phyloP scores from a whole-genome alignment of 2,113 vertebrate genomes.

The Oryzias melastigma region DNA sequence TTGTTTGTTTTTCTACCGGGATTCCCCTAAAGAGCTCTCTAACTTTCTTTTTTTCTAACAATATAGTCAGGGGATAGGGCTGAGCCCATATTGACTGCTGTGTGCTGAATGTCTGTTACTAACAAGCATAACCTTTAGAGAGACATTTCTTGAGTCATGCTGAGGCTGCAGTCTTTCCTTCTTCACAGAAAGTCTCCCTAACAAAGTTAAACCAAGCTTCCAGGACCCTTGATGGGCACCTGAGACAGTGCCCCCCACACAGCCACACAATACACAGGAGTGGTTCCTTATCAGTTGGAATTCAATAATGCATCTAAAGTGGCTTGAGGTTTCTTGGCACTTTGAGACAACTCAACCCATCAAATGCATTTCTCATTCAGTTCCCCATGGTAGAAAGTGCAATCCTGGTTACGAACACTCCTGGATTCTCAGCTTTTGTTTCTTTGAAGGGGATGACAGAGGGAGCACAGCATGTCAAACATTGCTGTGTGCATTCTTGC shows the following conservation, averaged over 20 bases:
- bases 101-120: slow-evolving; percentile 11
- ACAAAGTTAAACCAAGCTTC: neutral
- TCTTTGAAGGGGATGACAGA: neutral
- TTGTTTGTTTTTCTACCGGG: too few relatives aligned
- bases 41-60: neutral
- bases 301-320: slow-evolving; percentile 9
- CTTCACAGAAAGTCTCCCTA: neutral
- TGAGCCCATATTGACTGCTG: slow-evolving; percentile 12
- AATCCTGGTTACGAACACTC: neutral
- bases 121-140: slow-evolving; percentile 28
- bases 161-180: neutral
- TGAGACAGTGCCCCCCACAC: neutral
- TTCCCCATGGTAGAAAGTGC: neutral
- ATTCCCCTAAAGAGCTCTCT: too few relatives aligned
- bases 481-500: neutral
- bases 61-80: slow-evolving; percentile 1
- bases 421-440: neutral
- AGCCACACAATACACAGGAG: neutral
- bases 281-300: neutral
- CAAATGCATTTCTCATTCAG: neutral
- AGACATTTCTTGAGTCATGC: neutral
- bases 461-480: neutral
- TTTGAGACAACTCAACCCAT: neutral
- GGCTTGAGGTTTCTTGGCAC: slow-evolving; percentile 1
- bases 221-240: too few relatives aligned